A percentile compares a stretch with the other conserved stretches of the same genome.
Conservation (phyloP, 2,797 vertebrate genomes). For the Takifugu rubripes region DNA sequence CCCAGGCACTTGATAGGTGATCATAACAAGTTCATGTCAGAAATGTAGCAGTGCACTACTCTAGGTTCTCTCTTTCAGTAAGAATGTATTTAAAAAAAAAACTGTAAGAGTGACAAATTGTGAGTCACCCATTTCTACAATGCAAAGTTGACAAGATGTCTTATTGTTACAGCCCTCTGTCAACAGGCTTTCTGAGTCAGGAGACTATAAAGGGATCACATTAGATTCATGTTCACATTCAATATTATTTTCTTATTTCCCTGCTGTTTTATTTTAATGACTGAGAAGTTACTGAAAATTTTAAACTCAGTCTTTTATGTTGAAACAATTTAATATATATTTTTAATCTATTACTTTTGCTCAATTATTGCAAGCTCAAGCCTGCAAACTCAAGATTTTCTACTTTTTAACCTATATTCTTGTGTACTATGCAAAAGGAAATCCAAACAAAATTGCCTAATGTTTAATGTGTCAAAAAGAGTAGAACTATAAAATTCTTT, state of each 20-base stretch:
- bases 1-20: constrained; percentile 74
- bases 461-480: constrained; percentile 4
- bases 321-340: not conserved
- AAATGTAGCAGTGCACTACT: constrained; percentile 75
- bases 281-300: not conserved
- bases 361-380: constrained; percentile 11
- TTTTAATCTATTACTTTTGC: not conserved
- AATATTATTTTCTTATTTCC: constrained; percentile 1
- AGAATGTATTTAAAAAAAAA: constrained; percentile 69
- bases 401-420: constrained; percentile 12
- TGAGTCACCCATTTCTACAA: constrained; percentile 14
- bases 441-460: not conserved
- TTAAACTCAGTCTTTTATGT: not conserved
- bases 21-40: constrained; percentile 46
- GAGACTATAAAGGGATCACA: constrained; percentile 38
- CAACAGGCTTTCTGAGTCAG: constrained; percentile 24
- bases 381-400: constrained; percentile 8
- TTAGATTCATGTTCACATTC: constrained; percentile 13
- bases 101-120: constrained; percentile 17
- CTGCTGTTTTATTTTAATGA: constrained; percentile 6
- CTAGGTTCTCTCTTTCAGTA: constrained; percentile 62
- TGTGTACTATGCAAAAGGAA: constrained; percentile 48
- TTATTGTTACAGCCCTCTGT: constrained; percentile 18
- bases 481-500: not conserved
- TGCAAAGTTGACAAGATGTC: constrained; percentile 25